Evolutionary conservation across 2,888 invertebrate genomes (phyloP).

Genomic region (Macaria liturata): DNA sequence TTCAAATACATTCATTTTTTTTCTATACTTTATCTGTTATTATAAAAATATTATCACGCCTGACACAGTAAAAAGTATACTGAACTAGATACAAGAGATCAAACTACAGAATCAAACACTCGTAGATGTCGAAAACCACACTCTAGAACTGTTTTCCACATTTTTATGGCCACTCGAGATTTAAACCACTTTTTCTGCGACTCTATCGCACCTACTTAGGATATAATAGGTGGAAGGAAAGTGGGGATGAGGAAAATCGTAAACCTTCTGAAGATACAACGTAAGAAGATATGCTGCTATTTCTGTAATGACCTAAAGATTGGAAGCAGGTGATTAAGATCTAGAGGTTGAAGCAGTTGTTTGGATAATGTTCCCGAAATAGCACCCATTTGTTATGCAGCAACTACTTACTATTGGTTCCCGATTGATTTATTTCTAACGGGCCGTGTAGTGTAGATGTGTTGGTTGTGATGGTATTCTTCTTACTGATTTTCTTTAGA

Average conservation of each 20-base stretch:
- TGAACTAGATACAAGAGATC: no score
- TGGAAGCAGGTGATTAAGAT: conserved; percentile 43
- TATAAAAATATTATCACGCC: no score
- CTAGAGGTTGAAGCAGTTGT: conserved; percentile 45
- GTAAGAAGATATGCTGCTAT: not conserved
- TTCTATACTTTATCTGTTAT: no score
- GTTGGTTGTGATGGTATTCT: no score
- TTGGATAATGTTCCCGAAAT: conserved; percentile 57
- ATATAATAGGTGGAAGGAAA: no score
- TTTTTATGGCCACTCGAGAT: conserved; percentile 7
- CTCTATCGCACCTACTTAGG: no score
- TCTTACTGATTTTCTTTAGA: no score
- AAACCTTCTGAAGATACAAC: no score
- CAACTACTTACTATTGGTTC: conserved; percentile 44
- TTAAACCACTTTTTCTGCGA: no score
- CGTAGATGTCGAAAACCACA: not conserved
- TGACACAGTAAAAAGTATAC: no score
- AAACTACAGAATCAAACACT: not conserved
- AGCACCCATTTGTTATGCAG: conserved; percentile 51
- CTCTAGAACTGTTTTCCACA: conserved; percentile 5
- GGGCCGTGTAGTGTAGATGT: not conserved
- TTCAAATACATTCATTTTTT: no score
- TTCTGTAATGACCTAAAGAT: conserved; percentile 26
- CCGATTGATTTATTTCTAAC: conserved; percentile 53
- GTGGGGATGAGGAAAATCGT: no score